Evolutionary conservation across 2,797 vertebrate species (phyloP).

Genomic region (Tamandua tetradactyla): DNA sequence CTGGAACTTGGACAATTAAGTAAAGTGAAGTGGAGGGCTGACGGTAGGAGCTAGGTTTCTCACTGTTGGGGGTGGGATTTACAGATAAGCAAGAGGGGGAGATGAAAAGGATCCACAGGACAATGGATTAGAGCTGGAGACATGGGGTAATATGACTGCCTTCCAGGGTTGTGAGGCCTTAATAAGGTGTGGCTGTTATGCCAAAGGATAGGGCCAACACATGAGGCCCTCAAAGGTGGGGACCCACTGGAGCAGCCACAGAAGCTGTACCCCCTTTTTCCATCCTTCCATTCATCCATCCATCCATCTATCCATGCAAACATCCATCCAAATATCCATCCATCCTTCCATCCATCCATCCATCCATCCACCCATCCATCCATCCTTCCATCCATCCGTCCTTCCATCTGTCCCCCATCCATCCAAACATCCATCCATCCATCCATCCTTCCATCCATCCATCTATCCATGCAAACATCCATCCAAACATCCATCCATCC

Average conservation of each 20-base stretch:
- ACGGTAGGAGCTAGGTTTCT: neutral
- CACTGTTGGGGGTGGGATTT: too few species aligned
- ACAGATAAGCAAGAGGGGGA: neutral
- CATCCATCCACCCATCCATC: neutral
- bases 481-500: fast-evolving
- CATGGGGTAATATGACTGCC: fast-evolving
- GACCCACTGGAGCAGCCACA: neutral
- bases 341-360: too few species aligned
- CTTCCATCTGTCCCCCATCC: neutral
- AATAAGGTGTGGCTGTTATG: neutral
- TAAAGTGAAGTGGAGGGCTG: neutral
- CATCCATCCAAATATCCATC: too few species aligned
- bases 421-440: too few species aligned
- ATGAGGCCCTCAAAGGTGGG: fast-evolving
- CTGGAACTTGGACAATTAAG: neutral
- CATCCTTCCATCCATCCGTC: too few species aligned
- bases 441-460: too few species aligned
- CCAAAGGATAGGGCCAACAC: neutral
- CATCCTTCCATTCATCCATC: too few species aligned
- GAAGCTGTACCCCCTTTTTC: neutral
- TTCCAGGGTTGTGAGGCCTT: neutral
- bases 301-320: neutral
- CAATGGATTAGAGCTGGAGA: neutral
- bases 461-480: neutral
- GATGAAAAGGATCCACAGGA: neutral